Evolutionary conservation across 2,113 vertebrate species (phyloP), one percentile per base, ranked within the genome.

Genomic region (Brachirus orientalis): DNA sequence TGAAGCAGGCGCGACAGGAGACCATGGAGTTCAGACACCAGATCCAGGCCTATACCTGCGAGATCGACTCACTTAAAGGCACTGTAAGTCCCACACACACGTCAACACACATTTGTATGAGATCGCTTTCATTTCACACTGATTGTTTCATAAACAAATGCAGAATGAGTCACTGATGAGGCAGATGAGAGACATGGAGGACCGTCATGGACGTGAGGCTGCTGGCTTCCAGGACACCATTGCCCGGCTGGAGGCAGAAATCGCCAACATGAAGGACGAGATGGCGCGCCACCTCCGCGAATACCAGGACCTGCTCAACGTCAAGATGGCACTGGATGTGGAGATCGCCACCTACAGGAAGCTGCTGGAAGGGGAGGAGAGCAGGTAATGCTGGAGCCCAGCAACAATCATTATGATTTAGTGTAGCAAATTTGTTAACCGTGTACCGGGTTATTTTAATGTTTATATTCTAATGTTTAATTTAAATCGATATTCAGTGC

Each of bases 261-360:
- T 99, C 57, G 87, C 95, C 56, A 96, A 96, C 86, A 91, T 98
- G 92, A 99, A 99, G 79, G 88, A 98, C 0, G 97, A 98, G 88
- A 98, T 98, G 96, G 97, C 97, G 0, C 92, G 96, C 35, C 96
- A 98, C 84, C 93, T 98, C 69, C 94, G 97, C 0, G 96, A 98
- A 60, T 98, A 98, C 88, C 97, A 98, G 90, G 97, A 98, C 83
- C 91, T 98, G 80, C 95, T 98, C 72, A 98, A 98, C 0, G 90
- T 98, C 78, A 98, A 98, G 94, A 96, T 98, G 96, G 96, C 97
- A 0, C 90, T 98, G 83, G 97, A 98, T 0, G 92, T 98, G 80
- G 97, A 98, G 93, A 98, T 98, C 0, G 97, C 97, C 90, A 98
- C 97, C 14, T 98, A 98, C 91, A 94, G 97, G 83, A 98, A 98